Conservation (phyloP, 2,888 invertebrate genomes). For the Automeris io region DNA sequence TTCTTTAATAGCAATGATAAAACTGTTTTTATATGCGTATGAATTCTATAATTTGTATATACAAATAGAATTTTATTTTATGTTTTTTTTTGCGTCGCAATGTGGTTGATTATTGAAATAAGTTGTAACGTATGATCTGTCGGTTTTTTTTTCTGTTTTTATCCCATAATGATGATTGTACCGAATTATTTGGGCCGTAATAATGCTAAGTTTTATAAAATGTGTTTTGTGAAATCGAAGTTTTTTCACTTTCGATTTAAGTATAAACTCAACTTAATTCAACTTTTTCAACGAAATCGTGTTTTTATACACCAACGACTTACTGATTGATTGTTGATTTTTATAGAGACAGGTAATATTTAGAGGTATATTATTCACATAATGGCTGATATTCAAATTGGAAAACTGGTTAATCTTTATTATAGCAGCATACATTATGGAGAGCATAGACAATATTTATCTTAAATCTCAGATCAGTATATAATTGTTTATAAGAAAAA, state of each 20-base stretch:
- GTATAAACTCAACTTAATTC: no score
- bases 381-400: no score
- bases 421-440: no score
- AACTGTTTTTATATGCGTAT: conserved; percentile 4
- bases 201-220: not conserved
- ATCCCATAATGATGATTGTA: not conserved
- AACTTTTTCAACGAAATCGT: no score
- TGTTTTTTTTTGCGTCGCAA: not conserved
- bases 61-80: conserved; percentile 3
- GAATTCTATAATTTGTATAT: conserved; percentile 7
- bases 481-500: no score
- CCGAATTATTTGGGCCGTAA: not conserved
- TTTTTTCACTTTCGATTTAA: not conserved
- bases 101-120: conserved; percentile 2
- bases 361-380: no score
- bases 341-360: no score
- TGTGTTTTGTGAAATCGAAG: not conserved
- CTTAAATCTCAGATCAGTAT: no score
- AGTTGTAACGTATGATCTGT: conserved; percentile 1
- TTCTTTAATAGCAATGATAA: conserved; percentile 3
- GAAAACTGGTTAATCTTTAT: no score
- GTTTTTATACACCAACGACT: no score
- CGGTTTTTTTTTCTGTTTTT: not conserved
- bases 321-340: no score
- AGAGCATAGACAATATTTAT: no score